These are phyloP conservation scores for Typhlichthys eigenmanni DNA, from an alignment of 2,797 vertebrate genomes.

Conservation along the genomic window DNA sequence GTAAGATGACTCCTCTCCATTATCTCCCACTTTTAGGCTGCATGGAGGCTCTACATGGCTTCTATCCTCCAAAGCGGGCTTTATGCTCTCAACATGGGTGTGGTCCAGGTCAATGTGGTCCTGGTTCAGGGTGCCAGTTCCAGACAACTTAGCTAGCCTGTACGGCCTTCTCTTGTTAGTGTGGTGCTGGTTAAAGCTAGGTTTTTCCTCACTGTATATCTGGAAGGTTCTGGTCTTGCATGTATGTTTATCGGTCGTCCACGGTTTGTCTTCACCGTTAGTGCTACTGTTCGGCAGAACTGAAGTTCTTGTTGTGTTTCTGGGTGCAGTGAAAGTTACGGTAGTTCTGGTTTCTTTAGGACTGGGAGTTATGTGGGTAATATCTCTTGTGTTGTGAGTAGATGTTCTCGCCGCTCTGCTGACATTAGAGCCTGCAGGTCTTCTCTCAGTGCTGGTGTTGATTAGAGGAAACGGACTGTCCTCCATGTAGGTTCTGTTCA, in stretches of 20 bases:
- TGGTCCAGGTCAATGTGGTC: background rate
- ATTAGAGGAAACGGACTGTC: slow-evolving; percentile 25
- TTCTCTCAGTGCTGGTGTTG: slow-evolving; percentile 10
- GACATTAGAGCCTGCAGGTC: slow-evolving; percentile 1
- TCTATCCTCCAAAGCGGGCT: background rate
- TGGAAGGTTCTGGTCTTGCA: background rate
- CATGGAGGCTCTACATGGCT: background rate
- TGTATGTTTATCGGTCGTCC: background rate
- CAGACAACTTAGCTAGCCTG: background rate
- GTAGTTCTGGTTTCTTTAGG: slow-evolving; percentile 44
- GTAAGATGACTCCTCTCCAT: background rate
- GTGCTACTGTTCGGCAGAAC: slow-evolving; percentile 8
- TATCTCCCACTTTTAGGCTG: background rate
- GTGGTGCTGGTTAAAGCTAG: slow-evolving; percentile 5
- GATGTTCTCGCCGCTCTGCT: slow-evolving; percentile 4
- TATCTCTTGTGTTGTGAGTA: background rate
- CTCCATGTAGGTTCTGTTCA: slow-evolving; percentile 53
- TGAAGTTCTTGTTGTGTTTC: slow-evolving; percentile 35
- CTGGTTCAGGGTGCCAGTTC: background rate
- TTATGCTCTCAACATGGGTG: background rate
- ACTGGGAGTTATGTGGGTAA: background rate
- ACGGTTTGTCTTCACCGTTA: slow-evolving; percentile 9
- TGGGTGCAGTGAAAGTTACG: slow-evolving; percentile 30
- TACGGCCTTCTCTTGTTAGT: background rate
- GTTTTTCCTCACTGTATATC: slow-evolving; percentile 4